These are phyloP conservation scores for Zophobas morio DNA, from an alignment of 1,140 invertebrate species.

Conservation along the genomic window DNA sequence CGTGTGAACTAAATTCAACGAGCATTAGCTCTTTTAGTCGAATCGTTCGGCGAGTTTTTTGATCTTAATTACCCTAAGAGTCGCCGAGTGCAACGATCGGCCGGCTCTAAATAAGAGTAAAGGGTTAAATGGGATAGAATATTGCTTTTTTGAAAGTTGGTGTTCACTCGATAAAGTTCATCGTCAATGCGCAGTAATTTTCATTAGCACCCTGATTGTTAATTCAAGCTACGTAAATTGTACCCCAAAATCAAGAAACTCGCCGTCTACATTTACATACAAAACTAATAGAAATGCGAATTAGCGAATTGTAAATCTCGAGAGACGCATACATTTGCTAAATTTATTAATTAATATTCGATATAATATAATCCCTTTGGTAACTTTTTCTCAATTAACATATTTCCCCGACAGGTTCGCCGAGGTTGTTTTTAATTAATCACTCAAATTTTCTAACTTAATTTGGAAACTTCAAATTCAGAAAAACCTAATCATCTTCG, in stretches of 20 bases:
- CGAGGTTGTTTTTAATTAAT: conserved; percentile 13
- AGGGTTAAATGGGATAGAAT: conserved; percentile 41
- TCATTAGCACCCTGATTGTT: conserved; percentile 54
- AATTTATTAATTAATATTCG: conserved; percentile 55
- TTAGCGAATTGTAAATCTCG: conserved; percentile 53
- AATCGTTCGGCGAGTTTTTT: conserved; percentile 3
- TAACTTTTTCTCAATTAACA: conserved; percentile 31
- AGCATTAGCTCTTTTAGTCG: not conserved
- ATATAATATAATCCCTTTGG: conserved; percentile 38
- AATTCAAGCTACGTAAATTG: conserved; percentile 55
- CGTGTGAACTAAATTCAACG: no score
- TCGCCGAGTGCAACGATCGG: not conserved
- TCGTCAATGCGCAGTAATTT: conserved; percentile 50
- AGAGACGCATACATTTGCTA: conserved; percentile 48
- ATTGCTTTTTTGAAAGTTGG: conserved; percentile 38
- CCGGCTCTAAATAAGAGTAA: conserved; percentile 18
- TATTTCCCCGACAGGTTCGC: not conserved
- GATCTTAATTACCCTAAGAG: conserved; percentile 6
- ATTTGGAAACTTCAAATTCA: conserved; percentile 14
- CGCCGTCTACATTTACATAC: conserved; percentile 58
- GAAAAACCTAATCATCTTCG: not conserved
- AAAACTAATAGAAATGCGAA: conserved; percentile 62
- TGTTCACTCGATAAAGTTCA: conserved; percentile 45
- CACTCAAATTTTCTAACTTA: conserved; percentile 13
- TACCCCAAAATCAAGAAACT: conserved; percentile 54